These are phyloP conservation scores for Tiliacea aurago DNA, from an alignment of 2,888 invertebrate genomes.

Conservation along the genomic window DNA sequence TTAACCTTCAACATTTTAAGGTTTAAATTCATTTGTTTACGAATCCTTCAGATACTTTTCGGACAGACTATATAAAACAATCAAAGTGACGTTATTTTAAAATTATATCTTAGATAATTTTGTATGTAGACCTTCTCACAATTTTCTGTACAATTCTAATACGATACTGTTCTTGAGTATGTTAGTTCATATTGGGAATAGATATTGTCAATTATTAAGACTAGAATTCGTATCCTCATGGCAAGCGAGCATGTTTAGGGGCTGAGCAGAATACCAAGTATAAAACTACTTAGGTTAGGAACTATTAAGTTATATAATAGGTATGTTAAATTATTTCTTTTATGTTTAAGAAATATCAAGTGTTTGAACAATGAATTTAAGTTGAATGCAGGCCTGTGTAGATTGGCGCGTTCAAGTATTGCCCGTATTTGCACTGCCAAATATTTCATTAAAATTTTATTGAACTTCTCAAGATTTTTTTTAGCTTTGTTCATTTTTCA, in stretches of 20 bases:
- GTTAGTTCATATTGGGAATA: constrained; percentile 48
- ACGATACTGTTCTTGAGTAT: constrained; percentile 28
- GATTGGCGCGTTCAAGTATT: too few relatives aligned
- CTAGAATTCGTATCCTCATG: constrained; percentile 36
- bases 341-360: constrained; percentile 3
- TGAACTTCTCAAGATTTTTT: too few relatives aligned
- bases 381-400: neutral
- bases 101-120: neutral
- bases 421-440: too few relatives aligned
- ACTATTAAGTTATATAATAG: neutral
- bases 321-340: neutral
- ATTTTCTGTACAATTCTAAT: neutral
- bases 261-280: constrained; percentile 30
- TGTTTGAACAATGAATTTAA: neutral
- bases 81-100: neutral
- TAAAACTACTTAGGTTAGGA: neutral
- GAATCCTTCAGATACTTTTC: too few relatives aligned
- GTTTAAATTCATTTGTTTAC: too few relatives aligned
- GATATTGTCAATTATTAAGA: constrained; percentile 50
- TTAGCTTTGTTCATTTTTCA: too few relatives aligned
- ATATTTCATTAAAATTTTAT: too few relatives aligned
- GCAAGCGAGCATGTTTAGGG: neutral
- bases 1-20: too few relatives aligned
- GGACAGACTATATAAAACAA: too few relatives aligned
- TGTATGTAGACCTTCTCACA: constrained; percentile 25